Base-by-base conservation (phyloP, 2,113 vertebrate genomes). In the Pachypanchax playfairii region DNA sequence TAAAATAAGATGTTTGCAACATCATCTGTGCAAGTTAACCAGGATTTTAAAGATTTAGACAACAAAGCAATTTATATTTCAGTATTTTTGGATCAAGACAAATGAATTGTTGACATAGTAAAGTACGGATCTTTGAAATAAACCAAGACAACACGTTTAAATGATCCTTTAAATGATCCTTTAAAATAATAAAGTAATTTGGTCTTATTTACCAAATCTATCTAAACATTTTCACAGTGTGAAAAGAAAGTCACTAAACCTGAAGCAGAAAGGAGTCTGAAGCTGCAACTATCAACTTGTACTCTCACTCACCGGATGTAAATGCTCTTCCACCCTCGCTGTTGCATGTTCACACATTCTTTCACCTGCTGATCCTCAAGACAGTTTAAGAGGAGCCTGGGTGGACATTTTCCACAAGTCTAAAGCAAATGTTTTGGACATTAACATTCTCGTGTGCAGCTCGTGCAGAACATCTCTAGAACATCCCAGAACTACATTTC, bases 1-100 rank as follows among this genome's bases (percentile, higher is more conserved):
- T 56, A 50, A 71, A 63, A 59, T 54, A 26, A n/a, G n/a, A 50
- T 54, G 49, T 50, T 71, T 65, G 61, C 71, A 35, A 36, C 48
- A 29, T 35, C 18, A 3, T 6, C 6, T 13, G 4, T 0, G 2
- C 5, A 9, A 20, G 12, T 77, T 26, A 46, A 47, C 55, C 57
- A 31, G 41, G 31, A 35, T 70, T 76, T 83, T 29, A 72, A 51
- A 46, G 6, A 26, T 11, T 35, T 13, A 11, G 24, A 29, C 22
- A 18, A 12, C 54, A 14, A 21, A 43, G 36, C 43, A 4, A 7
- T 41, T 33, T 65, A 12, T 52, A 17, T 56, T 64, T 21, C 3
- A 24, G 24, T 2, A 9, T 61, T 5, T 31, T 36, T 31, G 8
- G 12, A 54, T 20, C 15, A 24, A 41, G 24, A 25, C 33, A 24